Evolutionary conservation across 2,797 vertebrate species (phyloP), one percentile per base, ranked within the genome.

Genomic region (Megalops cyprinoides): DNA sequence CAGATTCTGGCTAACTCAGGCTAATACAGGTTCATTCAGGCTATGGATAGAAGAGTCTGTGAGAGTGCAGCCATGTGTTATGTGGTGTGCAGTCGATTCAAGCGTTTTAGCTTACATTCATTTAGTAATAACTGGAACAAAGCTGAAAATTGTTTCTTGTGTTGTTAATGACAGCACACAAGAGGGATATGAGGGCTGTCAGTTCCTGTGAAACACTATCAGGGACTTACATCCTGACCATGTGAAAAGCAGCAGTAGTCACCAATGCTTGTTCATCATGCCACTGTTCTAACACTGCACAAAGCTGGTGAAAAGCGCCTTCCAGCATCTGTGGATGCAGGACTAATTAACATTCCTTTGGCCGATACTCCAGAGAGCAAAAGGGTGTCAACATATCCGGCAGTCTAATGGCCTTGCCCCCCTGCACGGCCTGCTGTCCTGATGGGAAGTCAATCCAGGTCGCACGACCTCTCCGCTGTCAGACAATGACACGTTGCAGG

Each of bases 291-390:
- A 39, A 39, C 3, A 20, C 71, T 74, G 44, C 71, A 74, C 71
- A 39, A 46, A 39, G 65, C n/a, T 23, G n/a, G n/a, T n/a, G 39
- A 39, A 46, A 48, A 74, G 42, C 46, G 15, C 71, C 23, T 39
- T 14, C 39, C 44, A n/a, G 39, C 42, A 71, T 74, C 71, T 46
- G 34, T 20, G 42, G 69, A 46, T 1, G 7, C 6, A 10, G n/a
- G 71, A 8, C 67, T 23, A 74, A 44, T 74, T 74, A 48, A 48
- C 34, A 74, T 48, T 48, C 71, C 71, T 12, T 44, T 25, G 71
- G 23, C 12, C 23, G 39, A 20, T 37, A n/a, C 34, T 71, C 20
- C 67, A 71, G 67, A 42, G 67, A 15, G 67, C 39, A 48, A 74
- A 42, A 23, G 42, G n/a, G 44, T 74, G 71, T 74, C 46, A 71